Percentiles rank a stretch among this genome's conserved stretches.
Evolutionary conservation across 2,888 invertebrate genomes (phyloP).

Genomic region (Pollenia labialis): DNA sequence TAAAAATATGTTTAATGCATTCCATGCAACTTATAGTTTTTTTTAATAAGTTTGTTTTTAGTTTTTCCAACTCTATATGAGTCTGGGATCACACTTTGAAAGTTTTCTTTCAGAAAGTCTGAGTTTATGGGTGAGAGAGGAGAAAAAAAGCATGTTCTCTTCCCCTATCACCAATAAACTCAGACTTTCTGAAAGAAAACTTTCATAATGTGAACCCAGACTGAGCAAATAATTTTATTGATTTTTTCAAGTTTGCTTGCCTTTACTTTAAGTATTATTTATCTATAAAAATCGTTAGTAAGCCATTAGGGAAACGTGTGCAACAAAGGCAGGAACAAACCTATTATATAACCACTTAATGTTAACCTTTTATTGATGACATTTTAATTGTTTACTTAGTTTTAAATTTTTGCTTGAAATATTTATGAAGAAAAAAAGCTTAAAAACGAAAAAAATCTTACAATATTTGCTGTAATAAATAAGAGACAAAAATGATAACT

Average conservation of each 20-base stretch:
- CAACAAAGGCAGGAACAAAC: not conserved
- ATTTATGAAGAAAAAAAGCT: not conserved
- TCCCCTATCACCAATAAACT: too few relatives aligned
- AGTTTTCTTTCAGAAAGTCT: too few relatives aligned
- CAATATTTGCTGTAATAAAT: not conserved
- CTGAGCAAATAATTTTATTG: not conserved
- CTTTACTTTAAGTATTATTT: slow-evolving; percentile 11
- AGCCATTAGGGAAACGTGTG: slow-evolving; percentile 22
- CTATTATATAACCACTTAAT: not conserved
- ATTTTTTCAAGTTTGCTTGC: slow-evolving; percentile 9
- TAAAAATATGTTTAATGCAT: slow-evolving; percentile 37
- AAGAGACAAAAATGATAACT: not conserved
- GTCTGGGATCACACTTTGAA: too few relatives aligned
- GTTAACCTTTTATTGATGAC: slow-evolving; percentile 38
- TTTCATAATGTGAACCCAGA: too few relatives aligned
- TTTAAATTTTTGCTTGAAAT: not conserved
- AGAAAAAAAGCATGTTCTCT: too few relatives aligned
- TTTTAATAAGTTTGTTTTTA: not conserved
- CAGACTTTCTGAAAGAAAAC: too few relatives aligned
- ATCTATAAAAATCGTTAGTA: slow-evolving; percentile 9
- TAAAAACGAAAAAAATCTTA: not conserved
- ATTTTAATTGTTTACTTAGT: slow-evolving; percentile 26
- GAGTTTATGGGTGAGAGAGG: too few relatives aligned
- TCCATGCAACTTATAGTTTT: slow-evolving; percentile 24
- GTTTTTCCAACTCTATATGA: slow-evolving; percentile 15